A percentile compares a stretch with the other conserved stretches of the same genome.
These are phyloP conservation scores for Mythimna pallens DNA, from an alignment of 2,888 invertebrate species.

Conservation along the genomic window DNA sequence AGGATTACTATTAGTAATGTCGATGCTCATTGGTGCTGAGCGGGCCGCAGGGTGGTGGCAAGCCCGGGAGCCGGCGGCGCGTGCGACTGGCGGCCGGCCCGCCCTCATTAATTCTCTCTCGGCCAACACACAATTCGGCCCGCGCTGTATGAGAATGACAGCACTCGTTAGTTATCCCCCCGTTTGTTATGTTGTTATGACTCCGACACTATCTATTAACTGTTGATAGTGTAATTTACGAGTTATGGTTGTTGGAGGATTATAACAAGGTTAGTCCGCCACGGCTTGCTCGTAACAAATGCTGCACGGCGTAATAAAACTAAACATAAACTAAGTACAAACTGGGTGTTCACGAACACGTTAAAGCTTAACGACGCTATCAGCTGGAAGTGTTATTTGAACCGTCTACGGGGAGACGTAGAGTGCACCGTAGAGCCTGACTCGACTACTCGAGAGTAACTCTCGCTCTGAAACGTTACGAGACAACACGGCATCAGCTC, in stretches of 20 bases:
- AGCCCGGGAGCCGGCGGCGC: conserved; percentile 45
- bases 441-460: conserved; percentile 52
- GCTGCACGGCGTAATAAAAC: conserved; percentile 74
- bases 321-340: conserved; percentile 78
- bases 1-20: conserved; percentile 62
- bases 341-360: conserved; percentile 76
- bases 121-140: conserved; percentile 74
- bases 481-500: conserved; percentile 50
- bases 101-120: conserved; percentile 79
- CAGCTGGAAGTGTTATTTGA: conserved; percentile 78
- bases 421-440: conserved; percentile 67
- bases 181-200: conserved; percentile 76
- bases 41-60: conserved; percentile 46
- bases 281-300: conserved; percentile 66
- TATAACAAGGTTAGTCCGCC: conserved; percentile 59
- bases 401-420: conserved; percentile 70
- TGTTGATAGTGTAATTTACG: conserved; percentile 72
- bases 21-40: conserved; percentile 61
- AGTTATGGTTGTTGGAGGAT: conserved; percentile 62
- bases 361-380: conserved; percentile 78
- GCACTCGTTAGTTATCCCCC: conserved; percentile 82
- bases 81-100: conserved; percentile 66
- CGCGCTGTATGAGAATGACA: conserved; percentile 80
- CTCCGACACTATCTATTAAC: conserved; percentile 79
- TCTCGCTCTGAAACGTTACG: conserved; percentile 50